Evolutionary conservation across 1,140 invertebrate species (phyloP).

Genomic region (Drosophila aff.): DNA sequence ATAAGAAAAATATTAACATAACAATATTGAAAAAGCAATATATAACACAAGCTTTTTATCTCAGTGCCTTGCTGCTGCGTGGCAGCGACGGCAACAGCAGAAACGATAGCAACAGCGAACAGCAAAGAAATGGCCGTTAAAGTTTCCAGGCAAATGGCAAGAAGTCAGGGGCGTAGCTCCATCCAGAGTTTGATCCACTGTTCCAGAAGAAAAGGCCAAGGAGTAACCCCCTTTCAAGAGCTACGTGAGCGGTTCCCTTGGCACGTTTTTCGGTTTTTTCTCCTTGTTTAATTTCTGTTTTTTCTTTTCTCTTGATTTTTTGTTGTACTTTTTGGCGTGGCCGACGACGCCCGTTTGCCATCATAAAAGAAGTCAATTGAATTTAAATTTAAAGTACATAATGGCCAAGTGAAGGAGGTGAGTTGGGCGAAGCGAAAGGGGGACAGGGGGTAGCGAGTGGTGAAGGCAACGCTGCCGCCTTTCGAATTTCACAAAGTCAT

Average conservation of each 20-base stretch:
- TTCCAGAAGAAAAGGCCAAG: constrained; percentile 31
- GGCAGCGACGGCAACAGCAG: constrained; percentile 60
- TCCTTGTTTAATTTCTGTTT: constrained; percentile 58
- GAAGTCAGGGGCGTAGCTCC: constrained; percentile 71
- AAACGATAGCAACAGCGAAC: constrained; percentile 23
- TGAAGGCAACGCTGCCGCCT: constrained; percentile 66
- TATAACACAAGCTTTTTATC: neutral
- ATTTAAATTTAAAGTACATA: constrained; percentile 84
- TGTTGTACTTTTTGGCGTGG: constrained; percentile 73
- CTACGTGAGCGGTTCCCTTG: constrained; percentile 54
- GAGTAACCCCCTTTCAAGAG: constrained; percentile 33
- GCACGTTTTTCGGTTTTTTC: constrained; percentile 58
- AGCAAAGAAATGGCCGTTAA: constrained; percentile 79
- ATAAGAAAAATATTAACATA: neutral
- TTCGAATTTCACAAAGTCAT: constrained; percentile 83
- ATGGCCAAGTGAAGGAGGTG: constrained; percentile 65
- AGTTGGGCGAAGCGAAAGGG: constrained; percentile 3
- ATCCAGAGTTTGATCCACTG: constrained; percentile 43
- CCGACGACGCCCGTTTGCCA: constrained; percentile 78
- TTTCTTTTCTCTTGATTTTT: constrained; percentile 33
- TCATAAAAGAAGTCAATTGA: constrained; percentile 84
- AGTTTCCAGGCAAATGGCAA: constrained; percentile 80
- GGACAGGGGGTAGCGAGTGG: constrained; percentile 21
- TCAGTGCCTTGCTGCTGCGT: constrained; percentile 57
- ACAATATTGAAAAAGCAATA: neutral